Percentiles rank a stretch among this genome's conserved stretches.
These are phyloP conservation scores for Nysson spinosus DNA, from an alignment of 2,888 invertebrate genomes.

Conservation along the genomic window DNA sequence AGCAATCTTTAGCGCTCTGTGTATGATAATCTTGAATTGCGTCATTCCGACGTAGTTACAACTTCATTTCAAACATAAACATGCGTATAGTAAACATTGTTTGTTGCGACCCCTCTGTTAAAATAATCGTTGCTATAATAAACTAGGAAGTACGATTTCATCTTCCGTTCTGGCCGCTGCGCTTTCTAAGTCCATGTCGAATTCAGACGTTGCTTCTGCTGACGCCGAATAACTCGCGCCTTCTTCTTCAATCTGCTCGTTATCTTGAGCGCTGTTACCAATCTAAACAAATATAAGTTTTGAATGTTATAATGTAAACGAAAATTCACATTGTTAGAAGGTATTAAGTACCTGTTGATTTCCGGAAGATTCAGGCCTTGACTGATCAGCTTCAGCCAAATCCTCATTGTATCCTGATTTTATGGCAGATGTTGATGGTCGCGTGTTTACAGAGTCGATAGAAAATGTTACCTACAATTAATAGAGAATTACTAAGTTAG, in stretches of 20 bases:
- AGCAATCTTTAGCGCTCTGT: too few relatives aligned
- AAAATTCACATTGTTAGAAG: background rate
- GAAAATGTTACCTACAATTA: conserved; percentile 52
- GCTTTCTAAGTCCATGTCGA: conserved; percentile 51
- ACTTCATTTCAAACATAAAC: background rate
- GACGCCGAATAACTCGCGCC: conserved; percentile 31
- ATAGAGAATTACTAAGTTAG: background rate
- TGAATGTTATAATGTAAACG: background rate
- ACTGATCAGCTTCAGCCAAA: conserved; percentile 89
- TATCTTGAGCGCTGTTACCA: conserved; percentile 45
- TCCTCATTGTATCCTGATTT: conserved; percentile 82
- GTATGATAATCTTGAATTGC: too few relatives aligned
- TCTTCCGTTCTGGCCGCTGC: conserved; percentile 56
- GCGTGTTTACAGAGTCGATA: conserved; percentile 41
- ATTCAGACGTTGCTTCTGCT: conserved; percentile 40
- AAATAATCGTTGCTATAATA: background rate
- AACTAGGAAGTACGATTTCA: conserved; percentile 28
- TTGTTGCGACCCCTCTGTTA: too few relatives aligned
- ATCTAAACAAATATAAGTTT: conserved; percentile 24
- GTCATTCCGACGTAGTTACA: too few relatives aligned
- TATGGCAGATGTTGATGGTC: conserved; percentile 48
- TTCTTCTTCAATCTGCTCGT: conserved; percentile 50
- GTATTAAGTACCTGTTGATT: conserved; percentile 64
- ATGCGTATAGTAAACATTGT: too few relatives aligned
- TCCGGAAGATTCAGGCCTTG: conserved; percentile 78